Base-by-base conservation (phyloP, 2,888 invertebrate species). In the Folsomia manolachei region DNA sequence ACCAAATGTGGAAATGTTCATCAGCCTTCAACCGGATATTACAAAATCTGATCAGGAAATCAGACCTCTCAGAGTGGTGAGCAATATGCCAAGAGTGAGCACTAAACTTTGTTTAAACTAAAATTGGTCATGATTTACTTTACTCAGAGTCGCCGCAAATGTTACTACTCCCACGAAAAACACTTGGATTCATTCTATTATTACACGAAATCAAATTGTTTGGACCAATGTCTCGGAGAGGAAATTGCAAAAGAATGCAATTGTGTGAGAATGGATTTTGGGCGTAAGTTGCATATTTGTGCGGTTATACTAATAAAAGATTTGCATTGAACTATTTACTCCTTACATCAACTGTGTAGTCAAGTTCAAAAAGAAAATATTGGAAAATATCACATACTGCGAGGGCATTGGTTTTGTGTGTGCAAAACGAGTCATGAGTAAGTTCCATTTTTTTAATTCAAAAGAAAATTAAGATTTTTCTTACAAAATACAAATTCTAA, bases 1-100 rank as follows among this genome's bases (percentile, higher is more conserved):
- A 26, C 27, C 64, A 19, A 21, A 27, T n/a, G 1, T 21, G 2
- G 64, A 64, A 64, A 21, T 64, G n/a, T 27, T 64, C 64, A 26
- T 64, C 4, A 64, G 23, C 19, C 18, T 27, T 7, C 39, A 27
- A 27, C 7, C 64, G 19, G 64, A 64, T 18, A 4, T 64, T 2
- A 64, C 64, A 2, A 19, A 26, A 2, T 26, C 64, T 4, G 64
- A 64, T 2, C 4, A 63, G 7, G 25, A 24, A 2, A 63, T 63
- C 24, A 4, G 24, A 63, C 2, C 21, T 25, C 4, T 63, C 2
- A 2, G 14, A 9, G 39, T 39, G 4, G 39, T 39, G 14, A 39
- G 39, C 39, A 39, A 14, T 14, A 14, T 39, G n/a, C n/a, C n/a
- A n/a, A n/a, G n/a, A n/a, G n/a, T n/a, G n/a, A n/a, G n/a, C n/a